Evolutionary conservation across 2,888 invertebrate genomes (phyloP).

Genomic region (Helleia helle): DNA sequence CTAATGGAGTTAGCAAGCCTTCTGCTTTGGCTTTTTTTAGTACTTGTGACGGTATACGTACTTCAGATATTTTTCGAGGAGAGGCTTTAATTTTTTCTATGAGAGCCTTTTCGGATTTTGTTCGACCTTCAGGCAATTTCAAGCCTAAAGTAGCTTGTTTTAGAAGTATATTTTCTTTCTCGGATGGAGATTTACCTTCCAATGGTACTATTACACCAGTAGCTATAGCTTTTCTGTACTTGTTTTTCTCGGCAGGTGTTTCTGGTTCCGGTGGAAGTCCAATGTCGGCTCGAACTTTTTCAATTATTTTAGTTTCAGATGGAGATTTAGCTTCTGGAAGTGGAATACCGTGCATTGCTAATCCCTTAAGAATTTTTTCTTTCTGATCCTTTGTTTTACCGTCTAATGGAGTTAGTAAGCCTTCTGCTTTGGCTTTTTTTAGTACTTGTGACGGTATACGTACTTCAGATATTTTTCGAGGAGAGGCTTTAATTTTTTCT

Average conservation of each 20-base stretch:
- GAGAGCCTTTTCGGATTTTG: conserved; percentile 17
- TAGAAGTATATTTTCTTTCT: conserved; percentile 21
- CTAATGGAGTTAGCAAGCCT: conserved; percentile 26
- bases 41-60: no score
- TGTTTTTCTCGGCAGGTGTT: conserved; percentile 25
- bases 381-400: conserved; percentile 25
- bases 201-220: conserved; percentile 29
- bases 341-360: conserved; percentile 21
- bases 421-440: conserved; percentile 25
- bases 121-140: conserved; percentile 16
- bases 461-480: conserved; percentile 18
- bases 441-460: conserved; percentile 23
- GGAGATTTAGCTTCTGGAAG: conserved; percentile 23
- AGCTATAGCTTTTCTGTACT: conserved; percentile 26
- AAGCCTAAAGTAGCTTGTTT: conserved; percentile 16
- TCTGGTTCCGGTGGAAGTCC: conserved; percentile 26
- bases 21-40: conserved; percentile 20
- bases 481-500: conserved; percentile 23
- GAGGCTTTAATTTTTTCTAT: no score
- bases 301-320: conserved; percentile 23
- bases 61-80: no score
- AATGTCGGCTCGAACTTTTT: conserved; percentile 18
- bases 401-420: conserved; percentile 24
- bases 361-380: conserved; percentile 25
- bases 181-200: conserved; percentile 28